Conservation (phyloP, 2,113 vertebrate species). For the Sminthopsis crassicaudata region DNA sequence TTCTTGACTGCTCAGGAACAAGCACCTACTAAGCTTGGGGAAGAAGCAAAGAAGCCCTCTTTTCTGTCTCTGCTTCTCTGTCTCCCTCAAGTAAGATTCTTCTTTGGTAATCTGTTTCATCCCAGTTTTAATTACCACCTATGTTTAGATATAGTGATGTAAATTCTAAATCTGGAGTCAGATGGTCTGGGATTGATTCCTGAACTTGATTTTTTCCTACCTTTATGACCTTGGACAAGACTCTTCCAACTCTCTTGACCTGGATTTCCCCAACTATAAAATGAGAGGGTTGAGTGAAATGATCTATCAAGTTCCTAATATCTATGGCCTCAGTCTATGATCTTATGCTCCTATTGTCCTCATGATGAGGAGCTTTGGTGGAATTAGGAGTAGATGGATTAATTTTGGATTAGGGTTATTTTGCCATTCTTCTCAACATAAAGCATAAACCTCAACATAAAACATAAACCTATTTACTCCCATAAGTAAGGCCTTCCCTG, state of each 20-base stretch:
- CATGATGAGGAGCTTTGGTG: not conserved
- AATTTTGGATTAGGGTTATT: not conserved
- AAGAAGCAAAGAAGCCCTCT: not conserved
- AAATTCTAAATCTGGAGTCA: not conserved
- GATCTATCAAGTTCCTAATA: not conserved
- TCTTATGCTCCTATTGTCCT: not conserved
- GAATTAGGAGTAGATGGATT: not conserved
- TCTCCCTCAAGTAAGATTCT: not conserved
- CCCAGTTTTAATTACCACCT: not conserved
- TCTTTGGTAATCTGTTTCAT: not conserved
- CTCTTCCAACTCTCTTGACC: not conserved
- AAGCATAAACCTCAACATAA: not conserved
- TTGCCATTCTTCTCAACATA: not conserved
- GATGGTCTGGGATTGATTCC: not conserved
- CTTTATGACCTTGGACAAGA: not conserved
- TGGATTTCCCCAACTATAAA: not conserved
- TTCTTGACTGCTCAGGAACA: not conserved
- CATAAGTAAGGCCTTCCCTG: not conserved
- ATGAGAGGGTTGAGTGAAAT: not conserved
- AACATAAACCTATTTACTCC: not conserved
- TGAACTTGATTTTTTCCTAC: not conserved
- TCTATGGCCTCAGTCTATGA: not conserved
- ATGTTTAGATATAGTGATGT: not conserved
- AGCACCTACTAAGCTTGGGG: too few relatives aligned
- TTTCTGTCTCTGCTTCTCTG: too few relatives aligned